phyloP scores from a whole-genome alignment of 2,113 vertebrate genomes.

The Lycaon pictus region DNA sequence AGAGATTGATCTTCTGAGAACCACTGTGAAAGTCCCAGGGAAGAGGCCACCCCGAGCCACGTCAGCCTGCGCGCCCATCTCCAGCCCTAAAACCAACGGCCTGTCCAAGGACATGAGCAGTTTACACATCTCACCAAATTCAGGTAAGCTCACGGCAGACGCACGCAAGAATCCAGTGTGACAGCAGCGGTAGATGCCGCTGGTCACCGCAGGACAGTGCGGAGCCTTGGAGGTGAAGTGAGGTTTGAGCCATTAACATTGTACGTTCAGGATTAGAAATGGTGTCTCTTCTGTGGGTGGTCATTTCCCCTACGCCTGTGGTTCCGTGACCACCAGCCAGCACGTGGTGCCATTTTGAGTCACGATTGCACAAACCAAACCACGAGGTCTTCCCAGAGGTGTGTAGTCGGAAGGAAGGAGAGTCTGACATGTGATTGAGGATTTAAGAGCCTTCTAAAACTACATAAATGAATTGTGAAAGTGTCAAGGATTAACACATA shows the following conservation, averaged over 20 bases:
- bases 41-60: constrained; percentile 97
- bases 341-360: accelerated
- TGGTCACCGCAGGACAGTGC: accelerated
- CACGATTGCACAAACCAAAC: too few species aligned
- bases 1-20: constrained; percentile 96
- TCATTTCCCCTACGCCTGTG: accelerated
- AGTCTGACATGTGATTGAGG: accelerated
- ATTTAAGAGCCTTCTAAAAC: not conserved
- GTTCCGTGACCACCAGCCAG: accelerated
- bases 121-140: constrained; percentile 93
- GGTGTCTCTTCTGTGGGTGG: accelerated
- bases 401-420: not conserved
- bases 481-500: not conserved
- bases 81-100: constrained; percentile 96
- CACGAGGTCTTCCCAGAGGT: accelerated
- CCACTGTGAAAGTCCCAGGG: constrained; percentile 98
- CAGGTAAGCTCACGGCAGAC: constrained; percentile 87
- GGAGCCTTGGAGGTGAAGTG: accelerated
- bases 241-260: accelerated
- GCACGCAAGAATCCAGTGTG: accelerated
- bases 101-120: constrained; percentile 97
- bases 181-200: accelerated
- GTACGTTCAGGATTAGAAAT: accelerated
- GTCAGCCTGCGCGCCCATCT: constrained; percentile 93
- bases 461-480: not conserved